These are phyloP conservation scores for Fundulus diaphanus DNA, from an alignment of 2,797 vertebrate species.

Conservation along the genomic window DNA sequence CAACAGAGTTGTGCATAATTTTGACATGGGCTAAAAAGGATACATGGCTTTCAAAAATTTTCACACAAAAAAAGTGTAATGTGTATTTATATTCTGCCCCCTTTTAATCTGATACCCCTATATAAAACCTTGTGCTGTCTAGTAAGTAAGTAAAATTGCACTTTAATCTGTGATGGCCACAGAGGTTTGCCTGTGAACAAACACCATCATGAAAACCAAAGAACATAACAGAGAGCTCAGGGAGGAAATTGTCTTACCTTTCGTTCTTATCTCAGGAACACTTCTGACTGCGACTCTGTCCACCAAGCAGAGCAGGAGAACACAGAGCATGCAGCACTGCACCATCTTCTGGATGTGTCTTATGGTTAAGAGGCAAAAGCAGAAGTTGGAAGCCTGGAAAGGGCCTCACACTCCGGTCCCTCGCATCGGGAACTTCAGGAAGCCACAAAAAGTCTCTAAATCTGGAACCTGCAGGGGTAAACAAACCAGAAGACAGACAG, in stretches of 20 bases:
- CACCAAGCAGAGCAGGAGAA: constrained; percentile 66
- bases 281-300: constrained; percentile 44
- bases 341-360: constrained; percentile 67
- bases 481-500: constrained; percentile 35
- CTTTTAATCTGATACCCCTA: background rate
- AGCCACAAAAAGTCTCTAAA: constrained; percentile 46
- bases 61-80: background rate
- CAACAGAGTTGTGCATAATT: background rate
- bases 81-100: background rate
- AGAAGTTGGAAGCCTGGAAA: constrained; percentile 43
- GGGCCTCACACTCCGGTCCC: constrained; percentile 68
- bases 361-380: constrained; percentile 24
- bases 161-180: too few relatives aligned
- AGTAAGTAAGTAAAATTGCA: background rate
- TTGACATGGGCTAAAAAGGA: background rate
- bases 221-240: background rate
- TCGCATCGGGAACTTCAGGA: constrained; percentile 70
- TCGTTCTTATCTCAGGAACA: constrained; percentile 49
- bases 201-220: background rate
- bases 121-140: background rate
- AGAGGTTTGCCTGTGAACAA: background rate
- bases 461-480: constrained; percentile 51
- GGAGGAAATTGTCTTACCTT: constrained; percentile 62
- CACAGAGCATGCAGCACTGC: constrained; percentile 59
- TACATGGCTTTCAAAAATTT: background rate